phyloP scores from a whole-genome alignment of 2,797 vertebrate species.

The Borostomias antarcticus region DNA sequence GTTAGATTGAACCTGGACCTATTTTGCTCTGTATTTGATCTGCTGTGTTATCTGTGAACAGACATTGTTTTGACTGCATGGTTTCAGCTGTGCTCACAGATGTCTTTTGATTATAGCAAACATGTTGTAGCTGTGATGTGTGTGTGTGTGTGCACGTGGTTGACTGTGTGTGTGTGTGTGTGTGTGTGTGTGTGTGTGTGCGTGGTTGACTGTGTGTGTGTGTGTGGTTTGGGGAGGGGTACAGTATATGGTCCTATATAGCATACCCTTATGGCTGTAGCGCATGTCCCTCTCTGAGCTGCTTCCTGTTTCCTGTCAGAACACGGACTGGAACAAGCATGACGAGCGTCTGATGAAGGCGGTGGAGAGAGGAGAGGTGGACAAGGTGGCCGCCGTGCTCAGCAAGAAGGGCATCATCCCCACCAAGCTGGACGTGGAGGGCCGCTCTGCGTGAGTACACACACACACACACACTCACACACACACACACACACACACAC shows the following conservation, averaged over 20 bases:
- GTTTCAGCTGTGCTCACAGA: too few relatives aligned
- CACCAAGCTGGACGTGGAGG: constrained; percentile 93
- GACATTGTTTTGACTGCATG: not conserved
- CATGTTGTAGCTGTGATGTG: not conserved
- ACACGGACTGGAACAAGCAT: constrained; percentile 93
- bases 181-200: not conserved
- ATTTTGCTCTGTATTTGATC: not conserved
- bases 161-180: constrained; percentile 1
- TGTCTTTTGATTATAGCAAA: not conserved
- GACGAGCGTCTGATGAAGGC: constrained; percentile 83
- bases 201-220: not conserved
- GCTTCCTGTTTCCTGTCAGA: constrained; percentile 64
- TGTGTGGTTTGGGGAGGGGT: too few relatives aligned
- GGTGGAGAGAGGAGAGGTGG: constrained; percentile 92
- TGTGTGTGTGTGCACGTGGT: not conserved
- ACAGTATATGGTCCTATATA: too few relatives aligned
- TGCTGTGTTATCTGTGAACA: not conserved
- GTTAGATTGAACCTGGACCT: too few relatives aligned
- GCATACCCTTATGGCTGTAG: too few relatives aligned
- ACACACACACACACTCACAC: not conserved
- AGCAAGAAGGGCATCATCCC: constrained; percentile 92
- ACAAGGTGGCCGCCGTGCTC: constrained; percentile 91
- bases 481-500: not conserved
- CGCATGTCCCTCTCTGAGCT: too few relatives aligned
- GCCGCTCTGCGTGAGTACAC: constrained; percentile 92